A percentile compares a stretch with the other conserved stretches of the same genome.
Conservation (phyloP, 2,113 vertebrate species). For the Phylloscopus trochiloides region DNA sequence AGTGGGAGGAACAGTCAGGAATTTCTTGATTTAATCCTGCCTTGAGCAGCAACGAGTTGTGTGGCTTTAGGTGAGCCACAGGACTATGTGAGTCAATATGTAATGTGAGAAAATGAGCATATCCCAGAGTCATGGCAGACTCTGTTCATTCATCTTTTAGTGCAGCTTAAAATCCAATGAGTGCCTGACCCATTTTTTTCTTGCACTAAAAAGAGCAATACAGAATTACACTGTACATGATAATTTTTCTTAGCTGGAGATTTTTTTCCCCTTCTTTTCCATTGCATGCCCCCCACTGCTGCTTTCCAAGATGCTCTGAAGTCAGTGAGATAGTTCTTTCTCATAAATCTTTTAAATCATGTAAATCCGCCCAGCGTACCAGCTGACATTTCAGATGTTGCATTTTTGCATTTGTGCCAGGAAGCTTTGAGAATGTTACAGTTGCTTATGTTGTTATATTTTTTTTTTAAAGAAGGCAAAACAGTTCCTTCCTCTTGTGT, state of each 20-base stretch:
- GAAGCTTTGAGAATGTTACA: conserved; percentile 32
- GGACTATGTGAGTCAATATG: not conserved
- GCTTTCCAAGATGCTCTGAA: conserved; percentile 24
- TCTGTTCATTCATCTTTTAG: not conserved
- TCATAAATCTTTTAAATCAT: conserved; percentile 12
- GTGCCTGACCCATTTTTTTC: not conserved
- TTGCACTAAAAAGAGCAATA: not conserved
- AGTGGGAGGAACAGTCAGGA: not conserved
- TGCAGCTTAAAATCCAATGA: not conserved
- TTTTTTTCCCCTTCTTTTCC: not conserved
- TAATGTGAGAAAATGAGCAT: not conserved
- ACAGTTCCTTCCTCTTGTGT: conserved; percentile 42
- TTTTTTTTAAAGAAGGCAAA: conserved; percentile 36
- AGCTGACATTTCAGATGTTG: conserved; percentile 59
- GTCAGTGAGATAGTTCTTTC: not conserved
- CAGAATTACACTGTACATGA: not conserved
- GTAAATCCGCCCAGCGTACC: not conserved
- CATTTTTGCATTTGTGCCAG: conserved; percentile 57
- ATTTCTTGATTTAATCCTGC: not conserved
- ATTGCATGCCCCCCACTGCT: not conserved
- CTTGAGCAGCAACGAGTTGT: not conserved
- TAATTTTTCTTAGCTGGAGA: not conserved
- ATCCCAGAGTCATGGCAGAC: not conserved
- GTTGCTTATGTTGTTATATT: conserved; percentile 24
- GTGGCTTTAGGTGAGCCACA: conserved; percentile 1